Conservation (phyloP, 53 echinoderm and acorn worm genomes). For the Echinarachnius parma region DNA sequence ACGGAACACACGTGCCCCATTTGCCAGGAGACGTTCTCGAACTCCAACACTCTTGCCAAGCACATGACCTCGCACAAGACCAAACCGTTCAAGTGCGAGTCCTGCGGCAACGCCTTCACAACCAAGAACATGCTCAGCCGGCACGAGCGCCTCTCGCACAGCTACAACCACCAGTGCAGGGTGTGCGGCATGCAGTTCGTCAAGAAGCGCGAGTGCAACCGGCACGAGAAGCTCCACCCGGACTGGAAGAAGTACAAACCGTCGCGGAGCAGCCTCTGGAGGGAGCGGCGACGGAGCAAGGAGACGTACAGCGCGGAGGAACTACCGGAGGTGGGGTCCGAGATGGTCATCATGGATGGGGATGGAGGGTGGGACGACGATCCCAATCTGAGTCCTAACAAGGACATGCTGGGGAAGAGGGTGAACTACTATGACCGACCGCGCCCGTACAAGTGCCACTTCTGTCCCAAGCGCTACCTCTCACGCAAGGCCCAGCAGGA, state of each 20-base stretch:
- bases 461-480: slow-evolving; percentile 20
- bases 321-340: background rate
- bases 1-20: background rate
- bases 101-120: slow-evolving; percentile 9
- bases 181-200: slow-evolving; percentile 32
- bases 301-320: background rate
- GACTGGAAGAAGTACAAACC: slow-evolving; percentile 13
- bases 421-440: slow-evolving; percentile 33
- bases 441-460: slow-evolving; percentile 28
- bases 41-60: slow-evolving; percentile 15
- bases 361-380: slow-evolving; percentile 18
- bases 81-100: slow-evolving; percentile 21
- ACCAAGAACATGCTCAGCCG: slow-evolving; percentile 9
- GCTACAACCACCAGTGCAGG: slow-evolving; percentile 15
- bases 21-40: background rate
- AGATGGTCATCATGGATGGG: background rate
- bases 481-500: slow-evolving; percentile 14
- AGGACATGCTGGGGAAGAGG: slow-evolving; percentile 36
- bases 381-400: slow-evolving; percentile 1
- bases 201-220: slow-evolving; percentile 22
- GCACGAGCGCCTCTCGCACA: slow-evolving; percentile 23
- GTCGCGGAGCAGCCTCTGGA: slow-evolving; percentile 4
- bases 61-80: slow-evolving; percentile 31
- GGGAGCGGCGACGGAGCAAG: background rate
- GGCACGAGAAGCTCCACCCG: slow-evolving; percentile 26